Percentiles rank a stretch among this genome's conserved stretches.
phyloP scores from a whole-genome alignment of 92 coral and sea anemone genomes.

The Palythoa heliodiscus region DNA sequence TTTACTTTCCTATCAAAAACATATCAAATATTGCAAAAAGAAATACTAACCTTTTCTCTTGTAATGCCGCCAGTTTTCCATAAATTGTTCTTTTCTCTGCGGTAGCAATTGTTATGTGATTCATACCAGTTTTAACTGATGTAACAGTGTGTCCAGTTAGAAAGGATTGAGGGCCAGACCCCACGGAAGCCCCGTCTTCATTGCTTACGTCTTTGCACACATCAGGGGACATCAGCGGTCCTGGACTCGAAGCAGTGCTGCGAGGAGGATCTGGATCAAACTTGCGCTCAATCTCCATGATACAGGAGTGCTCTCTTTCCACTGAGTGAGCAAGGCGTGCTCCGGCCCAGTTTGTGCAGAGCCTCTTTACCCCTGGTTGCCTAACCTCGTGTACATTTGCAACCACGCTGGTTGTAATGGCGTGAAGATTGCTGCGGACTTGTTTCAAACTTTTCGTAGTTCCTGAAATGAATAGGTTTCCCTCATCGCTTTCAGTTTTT shows the following conservation, averaged over 20 bases:
- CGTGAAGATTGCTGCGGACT: slow-evolving; percentile 9
- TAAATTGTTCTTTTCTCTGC: slow-evolving; percentile 53
- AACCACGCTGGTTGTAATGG: slow-evolving; percentile 32
- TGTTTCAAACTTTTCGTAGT: slow-evolving; percentile 60
- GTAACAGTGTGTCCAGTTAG: not conserved
- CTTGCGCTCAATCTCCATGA: slow-evolving; percentile 45
- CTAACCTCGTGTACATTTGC: slow-evolving; percentile 27
- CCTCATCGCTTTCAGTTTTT: slow-evolving; percentile 43
- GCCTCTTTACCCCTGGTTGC: slow-evolving; percentile 70
- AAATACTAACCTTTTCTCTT: slow-evolving; percentile 62
- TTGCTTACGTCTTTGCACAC: slow-evolving; percentile 29
- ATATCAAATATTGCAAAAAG: no score
- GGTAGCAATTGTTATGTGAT: slow-evolving; percentile 33
- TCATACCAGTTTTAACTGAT: not conserved
- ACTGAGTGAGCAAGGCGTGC: slow-evolving; percentile 60
- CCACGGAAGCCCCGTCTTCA: slow-evolving; percentile 19
- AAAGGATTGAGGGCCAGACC: not conserved
- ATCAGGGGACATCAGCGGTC: not conserved
- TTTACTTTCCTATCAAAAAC: no score
- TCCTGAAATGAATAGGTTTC: slow-evolving; percentile 73
- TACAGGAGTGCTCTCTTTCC: slow-evolving; percentile 66
- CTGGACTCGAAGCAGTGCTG: not conserved
- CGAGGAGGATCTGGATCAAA: not conserved
- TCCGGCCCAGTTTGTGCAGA: slow-evolving; percentile 58
- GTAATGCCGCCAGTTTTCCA: slow-evolving; percentile 81